phyloP scores from a whole-genome alignment of 2,113 vertebrate genomes.

The Mellivora capensis region DNA sequence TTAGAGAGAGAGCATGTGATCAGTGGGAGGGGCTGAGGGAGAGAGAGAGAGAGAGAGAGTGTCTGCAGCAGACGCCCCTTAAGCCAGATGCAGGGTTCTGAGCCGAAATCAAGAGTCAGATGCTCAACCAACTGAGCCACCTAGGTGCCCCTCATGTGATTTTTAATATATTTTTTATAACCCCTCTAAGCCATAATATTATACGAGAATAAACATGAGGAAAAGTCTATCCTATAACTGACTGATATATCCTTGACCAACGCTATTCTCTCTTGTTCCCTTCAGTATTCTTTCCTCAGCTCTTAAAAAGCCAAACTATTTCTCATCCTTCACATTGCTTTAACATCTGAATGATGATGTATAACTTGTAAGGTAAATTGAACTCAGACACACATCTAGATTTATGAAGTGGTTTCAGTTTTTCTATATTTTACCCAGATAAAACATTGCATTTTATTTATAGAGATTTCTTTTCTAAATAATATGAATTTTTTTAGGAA shows the following conservation, averaged over 20 bases:
- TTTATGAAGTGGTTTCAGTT: conserved; percentile 27
- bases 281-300: not conserved
- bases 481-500: conserved; percentile 3
- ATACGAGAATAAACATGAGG: not conserved
- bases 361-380: not conserved
- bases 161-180: conserved; percentile 6
- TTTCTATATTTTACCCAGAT: conserved; percentile 47
- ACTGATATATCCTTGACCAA: not conserved
- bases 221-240: not conserved
- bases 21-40: not conserved
- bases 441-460: conserved; percentile 52
- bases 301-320: not conserved
- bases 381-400: not conserved
- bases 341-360: not conserved
- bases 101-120: not conserved
- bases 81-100: not conserved
- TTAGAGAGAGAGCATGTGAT: not conserved
- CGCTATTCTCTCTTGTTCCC: not conserved
- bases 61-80: not conserved
- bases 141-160: not conserved
- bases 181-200: not conserved
- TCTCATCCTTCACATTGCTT: not conserved
- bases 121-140: not conserved
- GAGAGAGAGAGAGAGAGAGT: not conserved
- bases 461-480: conserved; percentile 38